Base-by-base conservation (phyloP, 2,888 invertebrate genomes). In the Tipula vernalis region DNA sequence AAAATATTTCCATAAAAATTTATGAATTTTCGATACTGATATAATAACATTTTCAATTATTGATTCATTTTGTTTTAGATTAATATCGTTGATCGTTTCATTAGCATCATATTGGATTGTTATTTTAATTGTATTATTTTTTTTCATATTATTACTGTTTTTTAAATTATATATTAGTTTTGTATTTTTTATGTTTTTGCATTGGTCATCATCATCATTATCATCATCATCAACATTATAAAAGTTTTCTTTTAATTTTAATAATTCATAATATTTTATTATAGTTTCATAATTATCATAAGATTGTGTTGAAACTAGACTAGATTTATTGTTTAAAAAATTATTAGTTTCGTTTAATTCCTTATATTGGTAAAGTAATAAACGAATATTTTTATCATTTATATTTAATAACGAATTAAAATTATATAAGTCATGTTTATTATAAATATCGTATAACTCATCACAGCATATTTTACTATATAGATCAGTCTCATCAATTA, bases 401-500 rank as follows among this genome's bases (percentile, higher is more conserved):
- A 71, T 71, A 71, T 71, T 71, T 71, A 71, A 28, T 71, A 71
- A 71, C 71, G 71, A 71, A 71, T 71, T 71, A 71, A 71, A 71
- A 71, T 71, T 71, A 28, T 71, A 71, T 71, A 71, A 71, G 28
- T 71, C 71, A 28, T 71, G 28, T 28, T 18, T 71, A 71, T 71
- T 28, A 28, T 71, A 71, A 28, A 71, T 71, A 28, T 71, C 28
- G 28, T 71, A 71, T 71, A 71, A 28, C 71, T 28, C 71, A 71
- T 71, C 71, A 71, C 71, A 71, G 71, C 71, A 71, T 10, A 71
- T 71, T 71, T 71, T 71, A 71, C 28, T 71, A 39, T 85, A 28
- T 42, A 85, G 42, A 10, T 85, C 85, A 85, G 42, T 85, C 42
- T 85, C 85, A 85, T 85, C 42, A 18, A 42, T 42, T 44, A 85